phyloP scores from a whole-genome alignment of 1,140 invertebrate species.

The Bombyx mori region ASM3026992v2 NC_085132.1:614501-615000 shows the following conservation, averaged over 20 bases:
- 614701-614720: slow-evolving; percentile 83
- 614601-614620: slow-evolving; percentile 86
- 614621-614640: slow-evolving; percentile 83
- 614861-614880: slow-evolving; percentile 81
- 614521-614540: slow-evolving; percentile 79
- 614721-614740: slow-evolving; percentile 86
- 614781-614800: slow-evolving; percentile 82
- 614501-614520: slow-evolving; percentile 86
- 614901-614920: slow-evolving; percentile 90
- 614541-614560: slow-evolving; percentile 83
- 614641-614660: slow-evolving; percentile 81
- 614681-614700: slow-evolving; percentile 90
- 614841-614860: slow-evolving; percentile 83
- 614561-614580: slow-evolving; percentile 82
- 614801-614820: slow-evolving; percentile 90
- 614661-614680: slow-evolving; percentile 83
- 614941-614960: slow-evolving; percentile 86
- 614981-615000: slow-evolving; percentile 83
- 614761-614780: slow-evolving; percentile 83
- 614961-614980: slow-evolving; percentile 79
- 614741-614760: slow-evolving; percentile 79
- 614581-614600: slow-evolving; percentile 90
- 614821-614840: slow-evolving; percentile 86
- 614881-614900: slow-evolving; percentile 83
- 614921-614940: slow-evolving; percentile 83